Evolutionary conservation across 2,888 invertebrate species (phyloP).

Genomic region (Mythimna loreyi): DNA sequence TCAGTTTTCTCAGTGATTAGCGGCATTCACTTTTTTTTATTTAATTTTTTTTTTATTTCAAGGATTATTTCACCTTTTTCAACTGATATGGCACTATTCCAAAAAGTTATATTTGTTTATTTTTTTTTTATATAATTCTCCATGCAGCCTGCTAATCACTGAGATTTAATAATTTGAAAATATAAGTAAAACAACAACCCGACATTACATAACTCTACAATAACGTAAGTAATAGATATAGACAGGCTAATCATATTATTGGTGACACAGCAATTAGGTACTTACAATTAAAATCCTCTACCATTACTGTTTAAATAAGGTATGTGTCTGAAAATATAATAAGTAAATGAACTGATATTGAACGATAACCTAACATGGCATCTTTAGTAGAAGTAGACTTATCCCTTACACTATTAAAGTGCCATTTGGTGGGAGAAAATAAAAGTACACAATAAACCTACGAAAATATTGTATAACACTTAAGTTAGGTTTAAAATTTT

Average conservation of each 20-base stretch:
- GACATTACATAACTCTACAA: slow-evolving; percentile 78
- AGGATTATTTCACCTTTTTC: slow-evolving; percentile 63
- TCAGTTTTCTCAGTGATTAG: slow-evolving; percentile 78
- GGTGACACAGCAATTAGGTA: slow-evolving; percentile 88
- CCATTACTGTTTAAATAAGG: slow-evolving; percentile 79
- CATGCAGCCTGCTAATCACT: slow-evolving; percentile 79
- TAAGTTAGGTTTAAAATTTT: slow-evolving; percentile 90
- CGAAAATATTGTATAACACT: slow-evolving; percentile 90
- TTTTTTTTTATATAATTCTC: slow-evolving; percentile 62
- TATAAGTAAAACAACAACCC: slow-evolving; percentile 72
- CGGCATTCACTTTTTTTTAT: slow-evolving; percentile 62
- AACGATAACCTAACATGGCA: slow-evolving; percentile 85
- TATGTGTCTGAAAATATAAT: slow-evolving; percentile 72
- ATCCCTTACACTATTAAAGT: slow-evolving; percentile 75
- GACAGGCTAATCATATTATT: slow-evolving; percentile 89
- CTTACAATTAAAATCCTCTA: slow-evolving; percentile 85
- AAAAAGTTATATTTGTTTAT: slow-evolving; percentile 68
- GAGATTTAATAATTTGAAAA: slow-evolving; percentile 73
- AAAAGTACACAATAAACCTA: slow-evolving; percentile 88
- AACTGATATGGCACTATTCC: slow-evolving; percentile 85
- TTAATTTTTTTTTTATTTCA: slow-evolving; percentile 47
- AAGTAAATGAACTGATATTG: slow-evolving; percentile 79
- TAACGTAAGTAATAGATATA: slow-evolving; percentile 80
- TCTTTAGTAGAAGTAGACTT: slow-evolving; percentile 72
- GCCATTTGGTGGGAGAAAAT: slow-evolving; percentile 90